phyloP scores from a whole-genome alignment of 2,797 vertebrate genomes.

The Chaetodon trifasciatus region DNA sequence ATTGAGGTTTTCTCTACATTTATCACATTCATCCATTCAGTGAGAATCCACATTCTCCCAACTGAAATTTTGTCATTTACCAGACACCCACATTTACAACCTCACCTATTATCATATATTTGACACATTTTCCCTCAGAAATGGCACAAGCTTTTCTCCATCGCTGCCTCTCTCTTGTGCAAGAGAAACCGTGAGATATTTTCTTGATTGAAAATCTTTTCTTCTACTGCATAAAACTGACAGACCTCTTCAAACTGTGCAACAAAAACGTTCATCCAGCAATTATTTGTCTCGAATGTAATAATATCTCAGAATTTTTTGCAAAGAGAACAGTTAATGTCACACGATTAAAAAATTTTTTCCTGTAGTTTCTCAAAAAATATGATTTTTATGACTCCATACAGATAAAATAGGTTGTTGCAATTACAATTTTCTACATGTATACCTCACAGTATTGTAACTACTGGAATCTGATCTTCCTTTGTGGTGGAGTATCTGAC shows the following conservation, averaged over 20 bases:
- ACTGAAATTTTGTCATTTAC: neutral
- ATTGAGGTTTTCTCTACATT: constrained; percentile 1
- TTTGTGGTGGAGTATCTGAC: constrained; percentile 61
- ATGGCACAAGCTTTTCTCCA: neutral
- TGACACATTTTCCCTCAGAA: constrained; percentile 15
- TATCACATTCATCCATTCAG: neutral
- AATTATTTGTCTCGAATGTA: constrained; percentile 7
- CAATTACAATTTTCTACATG: neutral
- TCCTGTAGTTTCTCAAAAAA: constrained; percentile 1
- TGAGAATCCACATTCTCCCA: neutral
- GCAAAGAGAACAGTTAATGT: constrained; percentile 10
- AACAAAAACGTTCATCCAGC: neutral
- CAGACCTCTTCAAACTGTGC: neutral
- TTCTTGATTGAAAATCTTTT: neutral
- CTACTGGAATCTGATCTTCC: constrained; percentile 36
- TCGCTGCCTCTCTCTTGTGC: neutral
- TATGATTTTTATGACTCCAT: neutral
- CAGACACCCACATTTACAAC: neutral
- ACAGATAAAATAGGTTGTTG: constrained; percentile 17
- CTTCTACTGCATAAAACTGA: neutral
- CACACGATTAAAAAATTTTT: neutral
- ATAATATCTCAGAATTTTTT: constrained; percentile 15
- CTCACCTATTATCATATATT: neutral
- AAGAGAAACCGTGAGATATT: constrained; percentile 10
- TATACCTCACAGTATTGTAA: constrained; percentile 19